Base-by-base conservation (phyloP, 2,113 vertebrate species). In the Peromyscus leucopus region DNA sequence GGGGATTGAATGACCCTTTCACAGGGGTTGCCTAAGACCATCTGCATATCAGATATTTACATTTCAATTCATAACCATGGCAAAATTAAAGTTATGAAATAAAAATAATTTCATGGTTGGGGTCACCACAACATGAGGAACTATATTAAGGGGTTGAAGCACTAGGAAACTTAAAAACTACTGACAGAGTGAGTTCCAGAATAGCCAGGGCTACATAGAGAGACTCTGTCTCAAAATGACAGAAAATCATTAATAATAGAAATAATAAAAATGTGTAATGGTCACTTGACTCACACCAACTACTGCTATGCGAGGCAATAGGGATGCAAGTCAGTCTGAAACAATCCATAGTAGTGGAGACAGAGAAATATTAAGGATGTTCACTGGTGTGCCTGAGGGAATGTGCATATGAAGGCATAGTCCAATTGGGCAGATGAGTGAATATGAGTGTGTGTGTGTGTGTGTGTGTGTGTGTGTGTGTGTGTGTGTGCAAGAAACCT, bases 331-430 rank as follows among this genome's bases (percentile, higher is more conserved):
- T 24, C 2, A 31, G n/a, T n/a, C 11, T 12, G 11, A 28, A 42
- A 67, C 31, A 42, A 28, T 78, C n/a, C 36, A 67, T 48, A 22
- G 33, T 7, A 28, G 33, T 11, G 7, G 31, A 46, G 28, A 2
- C 21, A 63, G 57, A 93, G 71, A 2, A 22, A 26, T n/a, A 10
- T 4, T 33, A 15, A 80, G 67, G 63, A 2, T 7, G 28, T 75
- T 42, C 46, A 31, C 8, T 33, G 42, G 28, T 36, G 8, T 48
- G 22, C 36, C 55, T 9, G 15, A 13, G 33, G 31, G 21, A 55
- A 10, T 6, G 16, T 21, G 17, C 10, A 69, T 8, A 3, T 4
- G 39, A 26, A 75, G 7, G 16, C 0, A 6, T 7, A 2, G 42
- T 57, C 9, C 17, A 19, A 33, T 59, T 2, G 11, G 65, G 79